Percentiles rank a stretch among this genome's conserved stretches.
Evolutionary conservation across 2,113 vertebrate genomes (phyloP).

Genomic region (Ctenodactylus gundi): DNA sequence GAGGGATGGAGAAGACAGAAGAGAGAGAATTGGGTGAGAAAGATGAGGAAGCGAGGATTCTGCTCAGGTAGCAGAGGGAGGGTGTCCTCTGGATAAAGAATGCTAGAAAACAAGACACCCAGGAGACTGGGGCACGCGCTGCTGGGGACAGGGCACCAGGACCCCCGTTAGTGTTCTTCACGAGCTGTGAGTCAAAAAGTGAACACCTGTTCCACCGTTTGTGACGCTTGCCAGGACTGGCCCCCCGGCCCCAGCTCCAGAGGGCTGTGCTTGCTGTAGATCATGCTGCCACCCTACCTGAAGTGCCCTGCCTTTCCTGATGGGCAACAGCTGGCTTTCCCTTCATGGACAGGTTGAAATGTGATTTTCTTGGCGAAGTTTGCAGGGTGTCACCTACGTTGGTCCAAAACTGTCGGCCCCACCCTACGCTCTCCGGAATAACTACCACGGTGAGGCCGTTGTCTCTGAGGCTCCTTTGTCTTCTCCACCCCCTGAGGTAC

Average conservation of each 20-base stretch:
- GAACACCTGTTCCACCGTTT: not conserved
- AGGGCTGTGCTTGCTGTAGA: not conserved
- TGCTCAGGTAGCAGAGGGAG: not conserved
- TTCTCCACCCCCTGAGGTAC: not conserved
- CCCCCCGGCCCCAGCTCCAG: not conserved
- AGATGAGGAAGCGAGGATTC: no score
- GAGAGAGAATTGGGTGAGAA: rapidly evolving
- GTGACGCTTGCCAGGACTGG: not conserved
- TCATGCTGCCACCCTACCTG: no score
- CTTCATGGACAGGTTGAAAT: not conserved
- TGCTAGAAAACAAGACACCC: not conserved
- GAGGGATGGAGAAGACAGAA: not conserved
- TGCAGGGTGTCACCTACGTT: not conserved
- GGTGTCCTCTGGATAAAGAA: no score
- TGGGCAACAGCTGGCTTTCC: not conserved
- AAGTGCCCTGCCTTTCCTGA: not conserved
- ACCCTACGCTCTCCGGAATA: not conserved
- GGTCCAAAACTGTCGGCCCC: not conserved
- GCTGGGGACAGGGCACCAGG: not conserved
- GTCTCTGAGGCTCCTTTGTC: no score
- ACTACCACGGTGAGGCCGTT: not conserved
- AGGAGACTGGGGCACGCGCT: not conserved
- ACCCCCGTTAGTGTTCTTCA: not conserved
- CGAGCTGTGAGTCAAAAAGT: not conserved
- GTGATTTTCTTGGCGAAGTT: not conserved